These are phyloP conservation scores for Dunckerocampus dactyliophorus DNA, from an alignment of 2,113 vertebrate genomes.

Conservation along the genomic window DNA sequence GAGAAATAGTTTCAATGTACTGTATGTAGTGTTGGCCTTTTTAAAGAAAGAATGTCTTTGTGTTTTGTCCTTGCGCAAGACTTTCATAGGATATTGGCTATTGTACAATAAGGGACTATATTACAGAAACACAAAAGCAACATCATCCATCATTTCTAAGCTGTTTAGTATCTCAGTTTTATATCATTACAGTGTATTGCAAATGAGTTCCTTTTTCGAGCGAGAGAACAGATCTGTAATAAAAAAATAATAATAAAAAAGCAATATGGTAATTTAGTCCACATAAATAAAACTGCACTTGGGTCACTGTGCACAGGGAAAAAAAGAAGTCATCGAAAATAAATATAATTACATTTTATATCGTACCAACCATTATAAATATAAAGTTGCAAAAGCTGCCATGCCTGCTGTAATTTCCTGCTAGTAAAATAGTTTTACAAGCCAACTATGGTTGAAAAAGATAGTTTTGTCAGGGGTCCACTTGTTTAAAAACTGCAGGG, in stretches of 20 bases:
- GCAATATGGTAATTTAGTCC: background rate
- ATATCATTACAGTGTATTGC: no score
- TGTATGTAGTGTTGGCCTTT: no score
- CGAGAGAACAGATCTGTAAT: no score
- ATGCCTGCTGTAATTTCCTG: constrained; percentile 39
- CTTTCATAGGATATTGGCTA: background rate
- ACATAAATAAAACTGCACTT: background rate
- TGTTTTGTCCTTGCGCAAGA: background rate
- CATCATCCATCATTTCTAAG: no score
- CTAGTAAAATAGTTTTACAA: constrained; percentile 28
- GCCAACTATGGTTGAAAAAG: background rate
- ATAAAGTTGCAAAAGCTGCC: constrained; percentile 44
- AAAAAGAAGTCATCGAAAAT: constrained; percentile 28
- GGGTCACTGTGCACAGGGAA: constrained; percentile 7
- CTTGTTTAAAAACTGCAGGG: background rate
- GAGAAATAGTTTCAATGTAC: background rate
- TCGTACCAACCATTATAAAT: constrained; percentile 43
- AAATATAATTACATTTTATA: constrained; percentile 52
- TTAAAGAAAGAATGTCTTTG: background rate
- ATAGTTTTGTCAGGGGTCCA: background rate
- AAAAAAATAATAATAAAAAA: background rate
- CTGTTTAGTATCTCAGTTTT: no score
- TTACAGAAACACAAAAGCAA: no score
- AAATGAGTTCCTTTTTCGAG: no score
- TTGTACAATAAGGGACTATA: background rate